A percentile compares a stretch with the other conserved stretches of the same genome.
Evolutionary conservation across 2,888 invertebrate genomes (phyloP).

Genomic region (Choristoneura rosaceana): DNA sequence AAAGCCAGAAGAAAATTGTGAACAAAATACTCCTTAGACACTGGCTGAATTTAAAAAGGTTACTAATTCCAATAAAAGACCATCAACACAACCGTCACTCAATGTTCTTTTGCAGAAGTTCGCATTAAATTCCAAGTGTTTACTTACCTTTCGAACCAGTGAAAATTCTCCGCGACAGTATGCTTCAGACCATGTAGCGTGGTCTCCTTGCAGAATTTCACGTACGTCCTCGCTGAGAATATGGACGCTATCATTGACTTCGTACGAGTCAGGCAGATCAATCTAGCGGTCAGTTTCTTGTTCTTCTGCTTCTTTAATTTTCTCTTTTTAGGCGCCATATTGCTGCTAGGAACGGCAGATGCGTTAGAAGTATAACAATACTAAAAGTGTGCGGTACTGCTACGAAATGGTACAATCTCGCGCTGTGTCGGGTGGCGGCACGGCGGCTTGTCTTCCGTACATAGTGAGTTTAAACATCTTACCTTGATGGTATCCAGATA

Average conservation of each 20-base stretch:
- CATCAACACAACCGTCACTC: conserved; percentile 13
- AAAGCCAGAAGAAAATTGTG: not conserved
- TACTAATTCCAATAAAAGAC: conserved; percentile 12
- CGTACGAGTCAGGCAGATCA: conserved; percentile 65
- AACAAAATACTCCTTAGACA: not conserved
- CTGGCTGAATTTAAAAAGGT: conserved; percentile 12
- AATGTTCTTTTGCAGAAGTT: not conserved
- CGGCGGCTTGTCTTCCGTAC: not conserved
- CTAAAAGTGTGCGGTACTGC: not conserved
- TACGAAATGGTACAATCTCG: not conserved
- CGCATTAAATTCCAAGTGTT: conserved; percentile 22
- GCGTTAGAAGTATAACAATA: not conserved
- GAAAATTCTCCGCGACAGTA: conserved; percentile 72
- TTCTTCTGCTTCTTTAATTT: conserved; percentile 22
- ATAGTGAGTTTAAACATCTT: conserved; percentile 11
- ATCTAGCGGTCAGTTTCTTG: conserved; percentile 55
- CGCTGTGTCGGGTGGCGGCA: not conserved
- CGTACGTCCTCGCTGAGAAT: conserved; percentile 56
- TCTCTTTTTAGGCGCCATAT: conserved; percentile 37
- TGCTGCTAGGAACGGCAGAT: not conserved
- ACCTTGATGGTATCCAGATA: not conserved
- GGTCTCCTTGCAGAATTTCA: conserved; percentile 74
- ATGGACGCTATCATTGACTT: conserved; percentile 65
- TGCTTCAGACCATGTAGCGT: conserved; percentile 78
- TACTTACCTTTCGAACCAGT: conserved; percentile 73